Conservation (phyloP, 2,888 invertebrate genomes). For the Megastigmus dorsalis region DNA sequence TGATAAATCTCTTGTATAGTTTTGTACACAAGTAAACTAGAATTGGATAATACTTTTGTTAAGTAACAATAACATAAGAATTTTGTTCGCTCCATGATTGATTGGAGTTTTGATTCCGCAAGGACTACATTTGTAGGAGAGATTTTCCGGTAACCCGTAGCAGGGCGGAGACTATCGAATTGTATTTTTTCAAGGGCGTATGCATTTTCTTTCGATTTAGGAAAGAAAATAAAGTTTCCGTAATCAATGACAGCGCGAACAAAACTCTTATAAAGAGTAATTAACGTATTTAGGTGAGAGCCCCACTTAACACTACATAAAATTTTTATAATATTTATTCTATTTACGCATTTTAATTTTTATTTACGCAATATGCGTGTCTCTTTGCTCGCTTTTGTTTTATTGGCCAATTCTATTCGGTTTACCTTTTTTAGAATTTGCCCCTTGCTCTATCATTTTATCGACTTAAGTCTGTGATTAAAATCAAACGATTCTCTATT, state of each 20-base stretch:
- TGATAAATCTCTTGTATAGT: not conserved
- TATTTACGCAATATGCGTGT: no score
- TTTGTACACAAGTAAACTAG: not conserved
- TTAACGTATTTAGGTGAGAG: not conserved
- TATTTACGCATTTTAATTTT: no score
- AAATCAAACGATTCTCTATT: no score
- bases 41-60: no score
- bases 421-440: no score
- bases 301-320: not conserved
- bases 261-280: not conserved
- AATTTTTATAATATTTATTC: not conserved
- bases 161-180: not conserved
- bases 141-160: not conserved
- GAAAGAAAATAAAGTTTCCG: not conserved
- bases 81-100: not conserved
- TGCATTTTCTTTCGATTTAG: not conserved
- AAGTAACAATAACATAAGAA: no score
- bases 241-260: not conserved
- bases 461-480: no score
- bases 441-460: no score
- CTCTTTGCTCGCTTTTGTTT: no score
- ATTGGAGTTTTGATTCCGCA: not conserved
- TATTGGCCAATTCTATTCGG: no score
- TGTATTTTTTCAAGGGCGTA: not conserved
- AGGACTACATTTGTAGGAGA: not conserved